Evolutionary conservation across 1,140 invertebrate species (phyloP).

Genomic region (Proales similis): DNA sequence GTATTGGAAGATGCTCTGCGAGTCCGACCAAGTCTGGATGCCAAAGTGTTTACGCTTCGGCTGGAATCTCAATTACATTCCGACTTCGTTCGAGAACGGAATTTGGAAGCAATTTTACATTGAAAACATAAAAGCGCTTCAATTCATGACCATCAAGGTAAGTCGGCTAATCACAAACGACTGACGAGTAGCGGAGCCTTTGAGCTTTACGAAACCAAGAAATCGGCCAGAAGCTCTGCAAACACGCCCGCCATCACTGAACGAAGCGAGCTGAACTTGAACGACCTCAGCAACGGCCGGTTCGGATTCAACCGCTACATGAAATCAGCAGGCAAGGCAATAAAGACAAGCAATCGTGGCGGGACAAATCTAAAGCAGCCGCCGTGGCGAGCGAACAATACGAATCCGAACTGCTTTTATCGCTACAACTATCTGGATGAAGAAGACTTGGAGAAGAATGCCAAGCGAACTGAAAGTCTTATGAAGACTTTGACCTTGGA

Average conservation of each 20-base stretch:
- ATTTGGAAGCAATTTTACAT: slow-evolving; percentile 52
- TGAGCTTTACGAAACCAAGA: too few species aligned
- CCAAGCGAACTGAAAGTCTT: too few species aligned
- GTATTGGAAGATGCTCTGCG: slow-evolving; percentile 16
- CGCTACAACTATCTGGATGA: slow-evolving; percentile 29
- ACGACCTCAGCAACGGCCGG: slow-evolving; percentile 22
- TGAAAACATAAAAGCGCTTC: slow-evolving; percentile 45
- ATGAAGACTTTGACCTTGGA: too few species aligned
- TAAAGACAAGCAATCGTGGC: too few species aligned
- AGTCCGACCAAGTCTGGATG: slow-evolving; percentile 52
- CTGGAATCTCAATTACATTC: slow-evolving; percentile 48
- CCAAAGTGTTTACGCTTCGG: slow-evolving; percentile 50
- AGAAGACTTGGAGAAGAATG: too few species aligned
- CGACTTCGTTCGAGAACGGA: slow-evolving; percentile 49
- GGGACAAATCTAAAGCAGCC: slow-evolving; percentile 5
- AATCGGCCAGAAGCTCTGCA: too few species aligned
- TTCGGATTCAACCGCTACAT: slow-evolving; percentile 35
- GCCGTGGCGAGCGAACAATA: slow-evolving; percentile 34
- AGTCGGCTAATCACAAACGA: too few species aligned
- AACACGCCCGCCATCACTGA: background rate
- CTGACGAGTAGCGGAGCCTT: too few species aligned
- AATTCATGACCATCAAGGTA: slow-evolving; percentile 21
- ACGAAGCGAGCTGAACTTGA: slow-evolving; percentile 29
- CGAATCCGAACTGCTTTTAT: slow-evolving; percentile 35
- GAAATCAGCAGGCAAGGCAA: slow-evolving; percentile 1